A percentile compares a stretch with the other conserved stretches of the same genome.
phyloP scores from a whole-genome alignment of 2,113 vertebrate species.

The Cranoglanis bouderius region DNA sequence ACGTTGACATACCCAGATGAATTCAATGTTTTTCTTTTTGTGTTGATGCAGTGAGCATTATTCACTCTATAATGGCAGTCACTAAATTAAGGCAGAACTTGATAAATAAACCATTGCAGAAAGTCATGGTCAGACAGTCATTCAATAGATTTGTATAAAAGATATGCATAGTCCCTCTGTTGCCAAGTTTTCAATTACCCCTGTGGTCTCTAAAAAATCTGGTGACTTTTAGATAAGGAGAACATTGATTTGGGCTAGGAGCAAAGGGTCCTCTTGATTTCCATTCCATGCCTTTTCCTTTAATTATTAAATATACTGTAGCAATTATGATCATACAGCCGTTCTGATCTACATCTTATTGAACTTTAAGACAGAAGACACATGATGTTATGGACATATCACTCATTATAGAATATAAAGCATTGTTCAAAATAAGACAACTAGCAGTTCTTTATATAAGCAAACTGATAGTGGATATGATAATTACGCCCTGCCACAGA shows the following conservation, averaged over 20 bases:
- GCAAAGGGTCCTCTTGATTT: constrained; percentile 10
- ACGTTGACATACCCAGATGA: not conserved
- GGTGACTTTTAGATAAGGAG: constrained; percentile 37
- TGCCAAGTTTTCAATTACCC: constrained; percentile 29
- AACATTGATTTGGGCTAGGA: constrained; percentile 19
- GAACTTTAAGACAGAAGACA: not conserved
- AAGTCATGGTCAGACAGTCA: constrained; percentile 2
- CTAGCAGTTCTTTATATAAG: not conserved
- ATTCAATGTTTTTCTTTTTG: not conserved
- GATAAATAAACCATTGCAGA: constrained; percentile 16
- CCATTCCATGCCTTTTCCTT: not conserved
- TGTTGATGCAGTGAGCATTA: not conserved
- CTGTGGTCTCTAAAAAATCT: not conserved
- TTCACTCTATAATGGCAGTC: not conserved
- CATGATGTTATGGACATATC: not conserved
- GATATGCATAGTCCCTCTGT: constrained; percentile 6
- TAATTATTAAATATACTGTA: not conserved
- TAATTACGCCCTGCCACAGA: not conserved
- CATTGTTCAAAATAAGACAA: not conserved
- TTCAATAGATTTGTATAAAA: constrained; percentile 37
- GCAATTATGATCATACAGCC: not conserved
- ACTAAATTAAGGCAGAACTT: constrained; percentile 18
- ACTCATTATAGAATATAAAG: not conserved
- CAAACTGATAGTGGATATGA: not conserved
- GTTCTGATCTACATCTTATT: not conserved